These are phyloP conservation scores for Erebia aethiops DNA, from an alignment of 2,888 invertebrate genomes.

Conservation along the genomic window DNA sequence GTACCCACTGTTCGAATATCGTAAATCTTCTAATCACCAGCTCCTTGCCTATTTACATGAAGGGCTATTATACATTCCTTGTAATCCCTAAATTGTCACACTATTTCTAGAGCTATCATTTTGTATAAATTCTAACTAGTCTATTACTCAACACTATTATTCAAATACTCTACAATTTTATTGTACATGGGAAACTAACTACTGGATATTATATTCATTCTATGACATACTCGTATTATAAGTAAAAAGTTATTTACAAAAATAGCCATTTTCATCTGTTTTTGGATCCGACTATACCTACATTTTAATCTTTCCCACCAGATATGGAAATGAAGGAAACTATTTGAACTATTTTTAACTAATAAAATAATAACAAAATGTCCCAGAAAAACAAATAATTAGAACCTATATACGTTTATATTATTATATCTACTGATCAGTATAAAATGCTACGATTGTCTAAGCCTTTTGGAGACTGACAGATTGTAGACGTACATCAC, in stretches of 20 bases:
- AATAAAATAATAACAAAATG: slow-evolving; percentile 35
- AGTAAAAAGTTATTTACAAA: slow-evolving; percentile 81
- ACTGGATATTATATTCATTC: slow-evolving; percentile 75
- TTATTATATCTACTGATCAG: slow-evolving; percentile 11
- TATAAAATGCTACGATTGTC: slow-evolving; percentile 18
- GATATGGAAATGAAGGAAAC: slow-evolving; percentile 44
- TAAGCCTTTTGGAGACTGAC: slow-evolving; percentile 1
- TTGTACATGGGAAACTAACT: slow-evolving; percentile 81
- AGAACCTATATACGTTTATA: slow-evolving; percentile 22
- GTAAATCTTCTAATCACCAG: slow-evolving; percentile 6
- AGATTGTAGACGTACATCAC: slow-evolving; percentile 1
- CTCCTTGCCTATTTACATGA: slow-evolving; percentile 46
- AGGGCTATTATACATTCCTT: slow-evolving; percentile 71
- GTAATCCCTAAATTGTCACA: slow-evolving; percentile 70
- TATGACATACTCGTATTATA: slow-evolving; percentile 80
- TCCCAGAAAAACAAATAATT: slow-evolving; percentile 18
- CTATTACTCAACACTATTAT: slow-evolving; percentile 58
- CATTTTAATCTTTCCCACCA: slow-evolving; percentile 54
- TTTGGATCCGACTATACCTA: slow-evolving; percentile 63
- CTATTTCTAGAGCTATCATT: slow-evolving; percentile 72
- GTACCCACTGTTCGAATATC: not conserved
- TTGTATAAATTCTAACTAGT: slow-evolving; percentile 81
- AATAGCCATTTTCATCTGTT: slow-evolving; percentile 74
- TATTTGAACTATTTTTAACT: slow-evolving; percentile 46
- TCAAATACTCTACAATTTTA: slow-evolving; percentile 79